A percentile compares a stretch with the other conserved stretches of the same genome.
Evolutionary conservation across 2,888 invertebrate species (phyloP).

Genomic region (Leucania comma): DNA sequence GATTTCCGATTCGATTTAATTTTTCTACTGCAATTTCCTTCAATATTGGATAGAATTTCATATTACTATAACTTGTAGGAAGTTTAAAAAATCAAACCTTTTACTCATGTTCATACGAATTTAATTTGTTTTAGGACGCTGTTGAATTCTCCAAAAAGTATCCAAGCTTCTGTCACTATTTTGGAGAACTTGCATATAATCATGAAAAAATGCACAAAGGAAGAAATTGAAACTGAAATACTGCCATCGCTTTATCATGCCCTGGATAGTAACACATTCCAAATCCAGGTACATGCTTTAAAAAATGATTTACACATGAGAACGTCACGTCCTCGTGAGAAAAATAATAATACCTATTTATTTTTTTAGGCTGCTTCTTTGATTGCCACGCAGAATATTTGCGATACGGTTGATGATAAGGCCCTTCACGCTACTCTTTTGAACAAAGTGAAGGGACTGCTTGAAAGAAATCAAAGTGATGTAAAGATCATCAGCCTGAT

Average conservation of each 20-base stretch:
- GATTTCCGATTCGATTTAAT: slow-evolving; percentile 21
- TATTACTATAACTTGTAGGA: neutral
- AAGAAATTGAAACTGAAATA: slow-evolving; percentile 95
- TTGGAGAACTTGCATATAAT: slow-evolving; percentile 97
- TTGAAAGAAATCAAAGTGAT: slow-evolving; percentile 95
- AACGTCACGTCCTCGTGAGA: neutral
- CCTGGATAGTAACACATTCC: slow-evolving; percentile 96
- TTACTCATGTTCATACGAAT: neutral
- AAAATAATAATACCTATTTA: neutral
- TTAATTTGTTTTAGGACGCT: slow-evolving; percentile 90
- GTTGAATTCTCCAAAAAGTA: slow-evolving; percentile 94
- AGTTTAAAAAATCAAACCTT: too few species aligned
- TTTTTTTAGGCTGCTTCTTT: slow-evolving; percentile 95
- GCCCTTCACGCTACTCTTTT: slow-evolving; percentile 95
- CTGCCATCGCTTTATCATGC: slow-evolving; percentile 96
- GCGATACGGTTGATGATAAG: slow-evolving; percentile 95
- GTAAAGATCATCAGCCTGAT: slow-evolving; percentile 95
- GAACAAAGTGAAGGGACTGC: slow-evolving; percentile 95
- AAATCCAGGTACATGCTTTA: slow-evolving; percentile 94
- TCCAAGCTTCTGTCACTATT: slow-evolving; percentile 96
- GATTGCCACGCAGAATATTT: slow-evolving; percentile 96
- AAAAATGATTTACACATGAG: neutral
- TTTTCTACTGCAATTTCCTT: neutral
- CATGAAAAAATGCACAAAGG: slow-evolving; percentile 95
- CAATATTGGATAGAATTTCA: neutral